phyloP scores from a whole-genome alignment of 2,888 invertebrate genomes.

The Volucella inflata region DNA sequence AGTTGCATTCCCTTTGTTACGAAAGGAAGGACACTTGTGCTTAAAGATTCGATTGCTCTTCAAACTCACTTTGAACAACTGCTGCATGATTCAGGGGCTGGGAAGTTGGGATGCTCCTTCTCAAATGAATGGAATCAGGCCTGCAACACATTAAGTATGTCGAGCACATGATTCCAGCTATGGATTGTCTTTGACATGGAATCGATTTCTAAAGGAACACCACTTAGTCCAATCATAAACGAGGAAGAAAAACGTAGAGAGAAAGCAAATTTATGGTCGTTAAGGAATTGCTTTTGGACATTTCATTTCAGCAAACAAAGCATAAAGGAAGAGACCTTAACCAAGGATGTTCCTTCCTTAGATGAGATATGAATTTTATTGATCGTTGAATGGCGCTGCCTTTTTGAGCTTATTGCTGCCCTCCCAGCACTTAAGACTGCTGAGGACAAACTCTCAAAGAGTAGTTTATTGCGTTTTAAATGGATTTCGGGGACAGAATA shows the following conservation, averaged over 20 bases:
- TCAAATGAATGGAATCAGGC: not conserved
- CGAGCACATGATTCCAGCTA: slow-evolving; percentile 50
- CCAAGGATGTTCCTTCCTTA: slow-evolving; percentile 29
- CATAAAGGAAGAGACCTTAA: slow-evolving; percentile 24
- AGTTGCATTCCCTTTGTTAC: slow-evolving; percentile 41
- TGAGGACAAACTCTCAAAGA: slow-evolving; percentile 42
- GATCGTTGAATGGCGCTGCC: slow-evolving; percentile 32
- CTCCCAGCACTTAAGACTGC: slow-evolving; percentile 25
- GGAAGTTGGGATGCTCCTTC: slow-evolving; percentile 33
- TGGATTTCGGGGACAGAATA: slow-evolving; percentile 38
- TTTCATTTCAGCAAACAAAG: slow-evolving; percentile 64
- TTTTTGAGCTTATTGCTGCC: slow-evolving; percentile 37
- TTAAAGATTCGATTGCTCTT: slow-evolving; percentile 12
- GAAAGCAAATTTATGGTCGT: slow-evolving; percentile 60
- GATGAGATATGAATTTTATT: slow-evolving; percentile 72
- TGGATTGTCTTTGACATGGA: slow-evolving; percentile 59
- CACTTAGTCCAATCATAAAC: slow-evolving; percentile 33
- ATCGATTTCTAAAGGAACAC: slow-evolving; percentile 46
- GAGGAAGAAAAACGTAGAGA: slow-evolving; percentile 13
- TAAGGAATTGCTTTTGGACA: slow-evolving; percentile 64
- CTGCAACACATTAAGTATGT: slow-evolving; percentile 41
- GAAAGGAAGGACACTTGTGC: slow-evolving; percentile 34
- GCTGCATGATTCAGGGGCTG: slow-evolving; percentile 31
- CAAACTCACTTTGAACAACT: slow-evolving; percentile 27
- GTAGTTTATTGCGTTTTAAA: slow-evolving; percentile 57